phyloP scores from a whole-genome alignment of 1,140 invertebrate genomes.

The Drosophila pandora region DNA sequence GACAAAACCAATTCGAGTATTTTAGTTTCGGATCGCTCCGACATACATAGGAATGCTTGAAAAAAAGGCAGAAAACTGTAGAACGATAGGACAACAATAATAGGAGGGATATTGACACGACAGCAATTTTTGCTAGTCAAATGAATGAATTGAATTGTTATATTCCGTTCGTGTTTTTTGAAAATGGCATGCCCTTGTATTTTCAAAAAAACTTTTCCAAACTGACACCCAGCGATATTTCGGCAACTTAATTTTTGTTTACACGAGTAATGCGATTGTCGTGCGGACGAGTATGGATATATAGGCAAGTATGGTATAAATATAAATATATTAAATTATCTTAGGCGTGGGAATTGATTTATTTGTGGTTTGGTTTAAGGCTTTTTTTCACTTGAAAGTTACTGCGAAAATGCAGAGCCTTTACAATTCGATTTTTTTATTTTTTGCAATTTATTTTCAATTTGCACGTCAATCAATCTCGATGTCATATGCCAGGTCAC shows the following conservation, averaged over 20 bases:
- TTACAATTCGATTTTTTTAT: background rate
- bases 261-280: slow-evolving; percentile 24
- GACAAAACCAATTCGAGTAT: slow-evolving; percentile 71
- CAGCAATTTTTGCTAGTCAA: slow-evolving; percentile 50
- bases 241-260: slow-evolving; percentile 48
- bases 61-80: slow-evolving; percentile 34
- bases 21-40: slow-evolving; percentile 65
- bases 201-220: slow-evolving; percentile 34
- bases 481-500: slow-evolving; percentile 3
- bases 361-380: background rate
- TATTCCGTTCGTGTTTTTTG: slow-evolving; percentile 71
- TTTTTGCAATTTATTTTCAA: background rate
- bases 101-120: slow-evolving; percentile 44
- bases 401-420: background rate
- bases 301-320: slow-evolving; percentile 3
- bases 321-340: background rate
- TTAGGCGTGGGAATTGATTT: background rate
- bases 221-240: slow-evolving; percentile 32
- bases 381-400: background rate
- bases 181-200: slow-evolving; percentile 60
- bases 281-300: slow-evolving; percentile 6
- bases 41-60: slow-evolving; percentile 9
- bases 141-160: slow-evolving; percentile 77
- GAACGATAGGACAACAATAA: slow-evolving; percentile 27
- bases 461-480: slow-evolving; percentile 1